Evolutionary conservation across 2,797 vertebrate species (phyloP), one percentile per base, ranked within the genome.

Genomic region (Discoglossus pictus): DNA sequence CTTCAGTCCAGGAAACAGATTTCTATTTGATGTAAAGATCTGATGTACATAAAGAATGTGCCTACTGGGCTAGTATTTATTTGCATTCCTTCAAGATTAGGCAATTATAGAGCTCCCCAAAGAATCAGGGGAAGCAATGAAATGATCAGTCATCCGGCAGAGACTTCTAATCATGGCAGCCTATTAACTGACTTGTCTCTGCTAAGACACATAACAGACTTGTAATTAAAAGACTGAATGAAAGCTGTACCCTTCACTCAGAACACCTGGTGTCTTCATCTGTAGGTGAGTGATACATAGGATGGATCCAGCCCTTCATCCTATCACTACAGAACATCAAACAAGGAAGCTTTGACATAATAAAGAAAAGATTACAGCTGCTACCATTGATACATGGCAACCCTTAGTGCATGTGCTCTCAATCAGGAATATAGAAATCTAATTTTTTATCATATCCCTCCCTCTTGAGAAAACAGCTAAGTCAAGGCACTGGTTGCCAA

Each of bases 101-200:
- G 47, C 47, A 50, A 67, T 67, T 35, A 59, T 59, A 67, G 54
- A 42, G 40, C 43, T 56, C 21, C 43, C 42, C 64, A 47, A n/a
- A n/a, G n/a, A n/a, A 31, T 31, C 27, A 31, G 27, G 27, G 27
- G 27, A 31, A 31, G 4, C 27, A 31, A 34, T 34, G 44, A 67
- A 47, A 21, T 31, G 39, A 56, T 50, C 46, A 50, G 21, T 50
- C 46, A 25, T 25, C 23, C 9, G n/a, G 13, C 46, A 13, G 44
- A 50, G 18, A 15, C 24, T 59, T 46, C 42, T 66, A 56, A 66
- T 58, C 42, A 35, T 40, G 34, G 27, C 27, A 25, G 13, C 7
- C 27, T 36, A 55, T 65, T 47, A 16, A 55, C 56, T 25, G 17
- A 9, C 13, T 8, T 4, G 38, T 6, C n/a, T 39, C 34, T 27